These are phyloP conservation scores for Noturus placidus DNA, from an alignment of 2,113 vertebrate species.

Conservation along the genomic window DNA sequence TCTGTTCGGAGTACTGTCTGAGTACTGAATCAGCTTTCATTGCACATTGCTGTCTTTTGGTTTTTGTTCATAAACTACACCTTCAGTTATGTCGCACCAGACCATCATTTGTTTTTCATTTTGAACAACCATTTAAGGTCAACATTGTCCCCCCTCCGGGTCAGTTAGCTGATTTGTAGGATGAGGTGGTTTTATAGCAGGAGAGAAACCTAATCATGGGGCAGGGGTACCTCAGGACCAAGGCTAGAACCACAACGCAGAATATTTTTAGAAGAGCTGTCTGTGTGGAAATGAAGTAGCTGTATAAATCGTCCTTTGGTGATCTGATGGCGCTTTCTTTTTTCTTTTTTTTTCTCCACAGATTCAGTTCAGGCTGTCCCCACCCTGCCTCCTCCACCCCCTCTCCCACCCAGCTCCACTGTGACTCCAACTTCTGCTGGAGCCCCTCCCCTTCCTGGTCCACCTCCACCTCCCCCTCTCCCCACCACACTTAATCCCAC, in stretches of 20 bases:
- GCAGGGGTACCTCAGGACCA: not conserved
- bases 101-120: not conserved
- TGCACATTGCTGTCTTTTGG: not conserved
- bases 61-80: not conserved
- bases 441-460: conserved; percentile 61
- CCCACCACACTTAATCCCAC: conserved; percentile 65
- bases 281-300: not conserved
- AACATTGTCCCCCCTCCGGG: not conserved
- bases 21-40: conserved; percentile 3
- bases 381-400: conserved; percentile 86
- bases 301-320: not conserved
- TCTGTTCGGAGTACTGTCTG: not conserved
- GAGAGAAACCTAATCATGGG: no score
- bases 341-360: conserved; percentile 57
- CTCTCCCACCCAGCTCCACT: conserved; percentile 80
- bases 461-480: conserved; percentile 80
- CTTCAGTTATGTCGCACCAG: no score
- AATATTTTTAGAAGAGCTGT: not conserved
- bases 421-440: conserved; percentile 72
- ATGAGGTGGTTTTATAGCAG: not conserved
- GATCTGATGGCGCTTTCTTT: not conserved
- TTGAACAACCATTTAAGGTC: not conserved
- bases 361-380: conserved; percentile 79
- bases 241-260: not conserved
- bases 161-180: not conserved